Base-by-base conservation (phyloP, 2,113 vertebrate species). In the Kryptolebias marmoratus region DNA sequence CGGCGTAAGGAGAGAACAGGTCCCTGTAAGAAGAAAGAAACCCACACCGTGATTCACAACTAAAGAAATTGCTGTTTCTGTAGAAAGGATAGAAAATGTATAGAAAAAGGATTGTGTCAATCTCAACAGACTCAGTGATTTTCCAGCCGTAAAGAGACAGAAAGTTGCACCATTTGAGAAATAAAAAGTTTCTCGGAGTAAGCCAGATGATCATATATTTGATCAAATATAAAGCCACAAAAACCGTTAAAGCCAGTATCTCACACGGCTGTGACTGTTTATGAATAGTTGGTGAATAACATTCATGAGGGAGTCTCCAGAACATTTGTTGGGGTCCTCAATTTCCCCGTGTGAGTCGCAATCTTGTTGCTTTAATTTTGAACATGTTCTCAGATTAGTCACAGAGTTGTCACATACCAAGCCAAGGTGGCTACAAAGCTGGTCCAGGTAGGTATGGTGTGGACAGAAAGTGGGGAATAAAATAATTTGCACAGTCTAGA, bases 21-120 rank as follows among this genome's bases (percentile, higher is more conserved):
- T 22, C 28, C 56, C 57, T 50, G 56, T 44, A 63, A 12, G 64
- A 64, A 62, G 6, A 52, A 59, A 32, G 52, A 80, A 59, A 1
- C 56, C 72, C 59, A 55, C 13, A 39, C 28, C 68, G 8, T 31
- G 83, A 77, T 56, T 27, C 11, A 59, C 28, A 49, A 50, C 58
- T 50, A 16, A 3, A 50, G 54, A 10, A 64, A 53, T 22, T 1
- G 18, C 31, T 31, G 31, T 59, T 16, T 53, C 15, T 53, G 6
- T 15, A 49, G 52, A 42, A 59, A 49, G 11, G 2, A 42, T 28
- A 15, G 31, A 28, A 31, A 27, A 16, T 14, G 63, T 50, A 0
- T 49, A n/a, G 47, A 56, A 52, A 61, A 47, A 16, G 11, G 1
- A 39, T 59, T n/a, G 5, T 48, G 48, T 61, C 56, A 50, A 18